Base-by-base conservation (phyloP, 2,888 invertebrate species). In the Hyles lineata region DNA sequence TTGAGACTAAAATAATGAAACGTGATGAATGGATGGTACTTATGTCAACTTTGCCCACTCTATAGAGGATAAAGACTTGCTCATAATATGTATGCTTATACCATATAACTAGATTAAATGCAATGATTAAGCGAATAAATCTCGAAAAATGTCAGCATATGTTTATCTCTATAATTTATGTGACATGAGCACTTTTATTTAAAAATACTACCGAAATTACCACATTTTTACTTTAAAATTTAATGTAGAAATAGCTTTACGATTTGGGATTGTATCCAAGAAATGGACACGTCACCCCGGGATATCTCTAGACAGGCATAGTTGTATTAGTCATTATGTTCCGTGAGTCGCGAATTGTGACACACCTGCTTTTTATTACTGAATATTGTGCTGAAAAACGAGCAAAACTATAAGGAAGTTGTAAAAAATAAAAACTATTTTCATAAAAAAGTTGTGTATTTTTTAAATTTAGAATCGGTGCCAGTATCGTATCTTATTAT, bases 191-290 rank as follows among this genome's bases (percentile, higher is more conserved):
- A n/a, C 55, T 55, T 55, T 55, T n/a, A 55, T n/a, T 55, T 11
- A 43, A 43, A 55, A 55, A 55, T 55, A 55, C 55, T 7, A n/a
- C 8, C n/a, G 55, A 55, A 55, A n/a, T 55, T 55, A n/a, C n/a
- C 55, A 55, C 55, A 8, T 55, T 55, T 43, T 55, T 63, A 43
- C 62, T 62, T n/a, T 32, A 21, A 21, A 60, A 43, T 63, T 35
- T 67, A 17, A 17, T 63, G 32, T 67, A 23, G 43, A 67, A 67
- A 67, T 50, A 67, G 15, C 6, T 67, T 67, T 67, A 67, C 67
- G 67, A 67, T 67, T 67, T 43, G 43, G 67, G 43, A 50, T 50
- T 23, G 50, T 17, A 23, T 67, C 67, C 67, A 67, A 62, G 62
- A 62, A 35, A 67, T 67, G 25, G 67, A 67, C 50, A 67, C 50